Evolutionary conservation across 1,140 invertebrate genomes (phyloP).

Genomic region (Neodiprion virginianus): DNA sequence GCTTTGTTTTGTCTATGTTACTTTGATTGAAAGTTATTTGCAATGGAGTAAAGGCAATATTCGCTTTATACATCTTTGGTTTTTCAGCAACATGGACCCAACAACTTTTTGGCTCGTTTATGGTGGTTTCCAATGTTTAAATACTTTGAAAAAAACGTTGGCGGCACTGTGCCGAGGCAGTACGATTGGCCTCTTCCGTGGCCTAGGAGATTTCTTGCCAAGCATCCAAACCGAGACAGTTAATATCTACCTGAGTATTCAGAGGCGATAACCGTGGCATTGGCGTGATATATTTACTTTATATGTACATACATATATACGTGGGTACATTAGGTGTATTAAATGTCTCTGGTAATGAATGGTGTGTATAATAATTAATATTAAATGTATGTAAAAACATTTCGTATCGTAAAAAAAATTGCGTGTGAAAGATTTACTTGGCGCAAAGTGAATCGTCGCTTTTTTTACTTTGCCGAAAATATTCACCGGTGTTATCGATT

Average conservation of each 20-base stretch:
- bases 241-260: constrained; percentile 56
- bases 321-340: constrained; percentile 42
- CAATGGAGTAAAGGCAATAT: too few species aligned
- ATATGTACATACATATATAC: constrained; percentile 50
- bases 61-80: constrained; percentile 2
- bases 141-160: constrained; percentile 87
- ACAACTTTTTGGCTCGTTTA: constrained; percentile 76
- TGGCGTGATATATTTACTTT: constrained; percentile 44
- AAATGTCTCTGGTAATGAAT: constrained; percentile 35
- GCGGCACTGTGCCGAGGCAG: constrained; percentile 77
- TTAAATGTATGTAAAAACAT: constrained; percentile 3
- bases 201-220: constrained; percentile 72
- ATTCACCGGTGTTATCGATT: background rate
- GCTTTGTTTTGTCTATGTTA: background rate
- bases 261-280: constrained; percentile 44
- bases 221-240: constrained; percentile 68
- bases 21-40: too few species aligned
- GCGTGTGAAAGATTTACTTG: background rate
- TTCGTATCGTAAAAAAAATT: background rate
- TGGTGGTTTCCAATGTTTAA: constrained; percentile 87
- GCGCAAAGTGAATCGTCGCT: background rate
- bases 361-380: constrained; percentile 27
- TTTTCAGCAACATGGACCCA: constrained; percentile 67
- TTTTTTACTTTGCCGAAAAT: background rate
- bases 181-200: constrained; percentile 88